Evolutionary conservation across 2,113 vertebrate species (phyloP), one percentile per base, ranked within the genome.

Genomic region (Arothron firmamentum): DNA sequence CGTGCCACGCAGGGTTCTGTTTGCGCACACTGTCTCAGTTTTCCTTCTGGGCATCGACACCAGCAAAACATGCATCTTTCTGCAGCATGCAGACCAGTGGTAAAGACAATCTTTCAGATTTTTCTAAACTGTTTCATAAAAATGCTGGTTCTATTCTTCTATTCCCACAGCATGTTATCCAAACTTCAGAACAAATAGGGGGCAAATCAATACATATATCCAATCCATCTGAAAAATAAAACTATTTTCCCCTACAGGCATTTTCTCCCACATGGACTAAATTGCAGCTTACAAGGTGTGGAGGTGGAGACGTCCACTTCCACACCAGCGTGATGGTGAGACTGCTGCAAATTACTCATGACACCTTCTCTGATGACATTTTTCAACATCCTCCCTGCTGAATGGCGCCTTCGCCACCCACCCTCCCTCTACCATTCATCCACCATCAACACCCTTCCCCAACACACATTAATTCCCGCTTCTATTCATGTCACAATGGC

Each of bases 351-450:
- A 88, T 88, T 79, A 84, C 84, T 85, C 75, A 76, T 84, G 82
- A 82, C 86, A 86, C 84, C 79, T 88, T 78, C 79, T 83, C 79
- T 83, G 79, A 85, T 88, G 84, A 85, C 81, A 85, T 85, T 88
- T 86, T 82, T 88, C 80, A 84, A 81, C 77, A 41, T 63, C 70
- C 72, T 75, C 66, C 80, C 67, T 46, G 70, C 56, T 87, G 81
- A 85, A 84, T 81, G 81, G 75, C 72, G 77, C 72, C 77, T 56
- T 41, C 2, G 52, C 4, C 23, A 31, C 55, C 65, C 20, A 47
- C 8, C 59, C 15, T 48, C 63, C 69, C 58, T 67, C 76, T 59
- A 51, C 63, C 79, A 71, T 52, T 50, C 70, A 45, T 45, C 64
- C 72, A 62, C 58, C 71, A 56, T 15, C 60, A 75, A 72, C 70